phyloP scores from a whole-genome alignment of 2,113 vertebrate genomes.

The Pan paniscus region DNA sequence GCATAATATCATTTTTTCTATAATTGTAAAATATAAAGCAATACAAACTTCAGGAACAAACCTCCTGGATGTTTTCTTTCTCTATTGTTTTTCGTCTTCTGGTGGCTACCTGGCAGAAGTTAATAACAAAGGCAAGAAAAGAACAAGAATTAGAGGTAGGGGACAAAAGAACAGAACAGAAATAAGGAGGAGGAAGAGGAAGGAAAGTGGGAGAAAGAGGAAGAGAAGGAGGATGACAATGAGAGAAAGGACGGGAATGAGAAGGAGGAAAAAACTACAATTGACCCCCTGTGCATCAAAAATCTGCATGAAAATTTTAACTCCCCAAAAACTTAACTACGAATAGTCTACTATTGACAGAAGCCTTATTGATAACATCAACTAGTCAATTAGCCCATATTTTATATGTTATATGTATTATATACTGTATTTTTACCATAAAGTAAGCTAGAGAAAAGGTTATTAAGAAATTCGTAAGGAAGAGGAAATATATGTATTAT shows the following conservation, averaged over 20 bases:
- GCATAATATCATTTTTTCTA: neutral
- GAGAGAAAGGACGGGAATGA: neutral
- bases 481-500: neutral
- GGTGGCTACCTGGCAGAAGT: neutral
- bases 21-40: neutral
- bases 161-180: neutral
- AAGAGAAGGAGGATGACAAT: neutral
- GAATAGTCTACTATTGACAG: no score
- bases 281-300: no score
- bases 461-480: neutral
- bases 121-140: neutral
- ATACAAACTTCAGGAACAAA: neutral
- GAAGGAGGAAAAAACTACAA: neutral
- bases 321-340: no score
- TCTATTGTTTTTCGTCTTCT: neutral
- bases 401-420: no score
- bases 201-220: neutral
- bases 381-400: no score
- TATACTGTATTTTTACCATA: no score
- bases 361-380: no score
- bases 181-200: neutral
- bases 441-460: neutral
- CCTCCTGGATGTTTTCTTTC: neutral
- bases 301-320: no score
- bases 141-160: neutral